phyloP scores from a whole-genome alignment of 2,113 vertebrate species.

The Clarias gariepinus region DNA sequence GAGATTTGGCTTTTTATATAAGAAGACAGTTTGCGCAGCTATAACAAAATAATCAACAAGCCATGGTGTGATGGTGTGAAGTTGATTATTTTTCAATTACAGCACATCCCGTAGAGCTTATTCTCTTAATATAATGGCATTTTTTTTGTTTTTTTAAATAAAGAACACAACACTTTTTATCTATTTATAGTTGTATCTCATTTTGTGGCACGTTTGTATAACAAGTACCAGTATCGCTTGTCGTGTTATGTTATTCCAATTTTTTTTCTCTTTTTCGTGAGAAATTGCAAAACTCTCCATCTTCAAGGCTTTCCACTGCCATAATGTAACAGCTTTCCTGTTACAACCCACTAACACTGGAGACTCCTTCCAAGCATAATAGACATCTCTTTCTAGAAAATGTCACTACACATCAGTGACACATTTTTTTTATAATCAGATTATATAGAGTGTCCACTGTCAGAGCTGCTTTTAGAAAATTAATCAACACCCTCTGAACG shows the following conservation, averaged over 20 bases:
- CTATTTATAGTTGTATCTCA: not conserved
- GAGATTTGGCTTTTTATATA: not conserved
- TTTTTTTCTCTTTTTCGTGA: not conserved
- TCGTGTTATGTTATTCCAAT: not conserved
- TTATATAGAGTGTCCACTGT: not conserved
- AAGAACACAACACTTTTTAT: not conserved
- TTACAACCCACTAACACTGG: not conserved
- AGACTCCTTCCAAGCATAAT: not conserved
- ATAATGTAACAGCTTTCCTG: constrained; percentile 11
- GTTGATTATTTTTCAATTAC: not conserved
- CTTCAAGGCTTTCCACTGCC: not conserved
- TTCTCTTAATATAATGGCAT: not conserved
- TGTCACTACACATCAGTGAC: not conserved
- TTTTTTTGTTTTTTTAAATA: not conserved
- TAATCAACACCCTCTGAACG: not conserved
- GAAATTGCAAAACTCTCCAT: not conserved
- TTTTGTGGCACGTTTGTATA: not conserved
- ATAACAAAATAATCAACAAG: not conserved
- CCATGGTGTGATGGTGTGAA: not conserved
- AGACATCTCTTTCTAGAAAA: not conserved
- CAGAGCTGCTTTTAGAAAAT: not conserved
- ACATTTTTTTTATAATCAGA: not conserved
- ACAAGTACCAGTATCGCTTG: not conserved
- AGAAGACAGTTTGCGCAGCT: not conserved
- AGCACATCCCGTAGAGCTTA: not conserved